Evolutionary conservation across 2,888 invertebrate species (phyloP), one percentile per base, ranked within the genome.

Genomic region (Hirtodrosophila histrioides): DNA sequence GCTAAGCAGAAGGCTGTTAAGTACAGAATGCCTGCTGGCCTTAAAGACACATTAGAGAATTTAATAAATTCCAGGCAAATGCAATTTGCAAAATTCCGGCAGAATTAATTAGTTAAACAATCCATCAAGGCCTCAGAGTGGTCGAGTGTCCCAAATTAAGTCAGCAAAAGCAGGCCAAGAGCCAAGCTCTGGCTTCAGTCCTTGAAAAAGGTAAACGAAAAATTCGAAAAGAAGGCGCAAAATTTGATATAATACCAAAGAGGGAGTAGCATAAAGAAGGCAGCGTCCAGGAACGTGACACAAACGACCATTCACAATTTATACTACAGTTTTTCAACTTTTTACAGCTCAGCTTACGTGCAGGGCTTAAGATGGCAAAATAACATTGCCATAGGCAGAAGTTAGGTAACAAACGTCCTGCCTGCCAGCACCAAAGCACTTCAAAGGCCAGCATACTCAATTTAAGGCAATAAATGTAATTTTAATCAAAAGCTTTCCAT

Each of bases 41-140:
- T 71, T 44, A 56, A 54, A 66, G 61, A 55, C 49, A 56, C 53
- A 54, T 61, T 82, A 41, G 33, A 69, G 58, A 61, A 75, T 71
- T 69, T 78, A 50, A 66, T 69, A 66, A 60, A 55, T 68, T 37
- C 12, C 36, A 35, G 37, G 23, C 45, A 58, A 69, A 82, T 82
- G 67, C 49, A 76, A 80, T 80, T 83, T 61, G 44, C 33, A 53
- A 69, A 62, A 63, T 54, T 64, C 49, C 29, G 44, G 40, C 46
- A 53, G 57, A 85, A 78, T 85, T 82, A 70, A 86, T 83, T 83
- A 86, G 78, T 55, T 63, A 55, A 65, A 49, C 73, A 78, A 78
- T 87, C 71, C 78, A 66, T 84, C 87, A 69, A 67, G 62, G 29
- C 39, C 37, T 43, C 44, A 48, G 31, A 36, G 43, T 33, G 55